Evolutionary conservation across 1,140 invertebrate species (phyloP), one percentile per base, ranked within the genome.

Genomic region (Maniola jurtina): DNA sequence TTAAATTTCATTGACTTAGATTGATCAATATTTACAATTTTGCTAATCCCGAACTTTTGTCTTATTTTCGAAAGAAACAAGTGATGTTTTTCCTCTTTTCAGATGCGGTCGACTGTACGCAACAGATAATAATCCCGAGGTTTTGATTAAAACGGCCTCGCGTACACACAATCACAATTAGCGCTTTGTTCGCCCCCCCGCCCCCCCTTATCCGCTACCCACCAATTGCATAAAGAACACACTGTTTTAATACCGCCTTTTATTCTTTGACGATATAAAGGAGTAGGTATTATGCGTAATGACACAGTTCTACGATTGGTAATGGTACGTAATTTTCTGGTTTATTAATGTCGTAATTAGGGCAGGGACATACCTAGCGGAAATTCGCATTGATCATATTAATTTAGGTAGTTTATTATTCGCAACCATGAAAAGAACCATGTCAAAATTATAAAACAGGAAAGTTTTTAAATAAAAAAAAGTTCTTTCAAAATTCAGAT

Each of bases 111-210:
- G 59, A 58, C 38, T 54, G 59, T 70, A 66, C 68, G 25, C 25
- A 25, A 6, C 15, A 56, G 58, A 62, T 66, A 66, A 66, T 70
- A 62, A 62, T 66, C 59, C 61, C 34, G 61, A 60, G 64, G 63
- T 58, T 74, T 64, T 68, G 63, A 70, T 68, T 66, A 68, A 64
- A 59, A 58, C 61, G 62, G 59, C 72, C 69, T 71, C 64, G 68
- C 52, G 55, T 62, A 64, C 63, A 48, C 62, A 70, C 62, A 66
- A 69, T 71, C 68, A 76, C 68, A 75, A 77, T 75, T 75, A 73
- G 59, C 54, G 68, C 71, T 73, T 70, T 75, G 70, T 72, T 64
- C 60, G 58, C 36, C 25, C 52, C 50, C n/a, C 55, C 38, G 47
- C 50, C 66, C 61, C 55, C n/a, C 50, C 36, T 25, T 38, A 33